A percentile compares a stretch with the other conserved stretches of the same genome.
phyloP scores from a whole-genome alignment of 2,797 vertebrate species.

The Sebastes matsubarae region DNA sequence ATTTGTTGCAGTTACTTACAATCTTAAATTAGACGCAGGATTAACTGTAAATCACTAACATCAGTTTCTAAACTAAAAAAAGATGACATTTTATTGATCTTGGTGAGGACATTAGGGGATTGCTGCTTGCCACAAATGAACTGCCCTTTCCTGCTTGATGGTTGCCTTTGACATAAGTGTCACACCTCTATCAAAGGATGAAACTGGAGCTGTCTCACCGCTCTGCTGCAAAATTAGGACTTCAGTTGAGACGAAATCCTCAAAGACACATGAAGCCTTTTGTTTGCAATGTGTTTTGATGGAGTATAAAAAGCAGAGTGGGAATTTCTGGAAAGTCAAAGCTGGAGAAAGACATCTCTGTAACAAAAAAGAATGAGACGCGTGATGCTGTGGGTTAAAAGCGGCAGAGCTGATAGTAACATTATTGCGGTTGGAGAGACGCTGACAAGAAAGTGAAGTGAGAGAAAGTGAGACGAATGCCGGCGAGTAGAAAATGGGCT shows the following conservation, averaged over 20 bases:
- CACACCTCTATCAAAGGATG: background rate
- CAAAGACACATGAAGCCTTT: background rate
- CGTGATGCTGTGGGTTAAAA: background rate
- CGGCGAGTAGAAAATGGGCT: conserved; percentile 15
- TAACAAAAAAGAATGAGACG: background rate
- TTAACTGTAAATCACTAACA: background rate
- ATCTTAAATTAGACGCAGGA: background rate
- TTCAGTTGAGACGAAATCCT: background rate
- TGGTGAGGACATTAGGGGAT: background rate
- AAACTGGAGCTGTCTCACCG: background rate
- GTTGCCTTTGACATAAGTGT: background rate
- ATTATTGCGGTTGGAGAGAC: conserved; percentile 1
- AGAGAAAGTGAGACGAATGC: conserved; percentile 44
- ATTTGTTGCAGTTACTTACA: background rate
- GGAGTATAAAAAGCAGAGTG: background rate
- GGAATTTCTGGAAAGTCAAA: background rate
- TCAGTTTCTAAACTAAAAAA: background rate
- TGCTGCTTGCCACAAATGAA: background rate
- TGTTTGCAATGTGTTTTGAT: background rate
- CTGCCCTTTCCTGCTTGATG: background rate
- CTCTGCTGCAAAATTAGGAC: background rate
- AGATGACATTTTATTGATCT: background rate
- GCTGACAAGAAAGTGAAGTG: conserved; percentile 17
- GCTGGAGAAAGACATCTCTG: background rate
- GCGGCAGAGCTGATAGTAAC: background rate